Conservation (phyloP, 2,888 invertebrate genomes). For the Euplagia quadripunctaria region DNA sequence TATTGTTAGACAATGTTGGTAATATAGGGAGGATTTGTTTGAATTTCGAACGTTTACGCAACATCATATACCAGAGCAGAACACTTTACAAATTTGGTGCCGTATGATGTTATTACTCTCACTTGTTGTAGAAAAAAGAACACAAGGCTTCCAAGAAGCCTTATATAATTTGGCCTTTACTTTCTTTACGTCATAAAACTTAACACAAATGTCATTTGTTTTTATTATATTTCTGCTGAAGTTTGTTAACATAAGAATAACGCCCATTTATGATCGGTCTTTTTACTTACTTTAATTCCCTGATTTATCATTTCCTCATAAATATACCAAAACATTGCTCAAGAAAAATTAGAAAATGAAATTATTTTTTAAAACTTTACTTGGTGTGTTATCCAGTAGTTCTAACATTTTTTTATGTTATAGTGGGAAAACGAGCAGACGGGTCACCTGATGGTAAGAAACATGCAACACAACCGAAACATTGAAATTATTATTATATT, state of each 20-base stretch:
- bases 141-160: background rate
- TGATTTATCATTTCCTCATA: background rate
- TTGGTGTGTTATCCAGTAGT: too few species aligned
- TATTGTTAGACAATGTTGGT: conserved; percentile 24
- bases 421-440: too few species aligned
- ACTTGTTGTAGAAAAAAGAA: background rate
- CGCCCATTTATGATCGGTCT: background rate
- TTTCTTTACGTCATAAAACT: background rate
- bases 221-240: background rate
- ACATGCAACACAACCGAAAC: too few species aligned
- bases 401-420: too few species aligned
- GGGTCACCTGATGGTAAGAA: too few species aligned
- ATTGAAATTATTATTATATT: too few species aligned
- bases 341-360: background rate
- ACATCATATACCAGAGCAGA: background rate
- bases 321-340: background rate
- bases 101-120: background rate
- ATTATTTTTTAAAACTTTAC: too few species aligned
- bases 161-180: background rate
- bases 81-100: background rate
- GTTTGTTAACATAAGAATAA: background rate
- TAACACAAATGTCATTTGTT: background rate
- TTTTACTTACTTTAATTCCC: background rate
- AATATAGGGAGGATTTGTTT: background rate
- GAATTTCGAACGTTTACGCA: background rate